These are phyloP conservation scores for Scortum barcoo DNA, from an alignment of 2,113 vertebrate genomes.

Conservation along the genomic window DNA sequence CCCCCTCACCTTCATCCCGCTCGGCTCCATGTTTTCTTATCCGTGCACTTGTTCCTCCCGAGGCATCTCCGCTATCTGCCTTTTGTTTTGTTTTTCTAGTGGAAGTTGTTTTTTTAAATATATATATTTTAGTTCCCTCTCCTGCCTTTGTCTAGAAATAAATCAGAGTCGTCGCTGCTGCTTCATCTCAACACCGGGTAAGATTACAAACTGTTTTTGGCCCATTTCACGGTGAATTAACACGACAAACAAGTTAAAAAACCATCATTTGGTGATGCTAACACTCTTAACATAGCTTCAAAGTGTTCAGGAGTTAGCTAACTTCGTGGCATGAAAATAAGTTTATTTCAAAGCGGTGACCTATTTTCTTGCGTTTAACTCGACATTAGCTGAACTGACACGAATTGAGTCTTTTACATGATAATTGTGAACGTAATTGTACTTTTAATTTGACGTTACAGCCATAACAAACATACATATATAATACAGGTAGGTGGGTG, in stretches of 20 bases:
- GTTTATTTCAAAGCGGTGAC: neutral
- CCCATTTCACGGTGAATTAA: neutral
- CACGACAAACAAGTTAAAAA: neutral
- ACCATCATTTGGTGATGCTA: neutral
- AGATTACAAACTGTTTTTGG: slow-evolving; percentile 3
- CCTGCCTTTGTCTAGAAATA: slow-evolving; percentile 1
- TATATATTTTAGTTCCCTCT: neutral
- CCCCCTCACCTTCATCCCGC: slow-evolving; percentile 4
- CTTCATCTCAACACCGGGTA: slow-evolving; percentile 33
- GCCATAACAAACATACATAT: neutral
- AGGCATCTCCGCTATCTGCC: slow-evolving; percentile 6
- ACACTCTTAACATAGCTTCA: neutral
- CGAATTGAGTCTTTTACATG: neutral
- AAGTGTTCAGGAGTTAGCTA: neutral
- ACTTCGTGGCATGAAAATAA: neutral
- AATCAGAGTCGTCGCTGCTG: neutral
- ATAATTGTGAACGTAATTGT: neutral
- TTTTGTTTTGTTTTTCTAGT: too few species aligned
- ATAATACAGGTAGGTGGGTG: neutral
- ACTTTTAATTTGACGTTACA: neutral
- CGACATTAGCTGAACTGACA: neutral
- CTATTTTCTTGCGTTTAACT: neutral
- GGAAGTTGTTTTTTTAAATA: neutral
- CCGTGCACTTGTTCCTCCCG: slow-evolving; percentile 66
- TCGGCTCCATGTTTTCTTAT: neutral